Base-by-base conservation (phyloP, 2,888 invertebrate genomes). In the Brenthis hecate region DNA sequence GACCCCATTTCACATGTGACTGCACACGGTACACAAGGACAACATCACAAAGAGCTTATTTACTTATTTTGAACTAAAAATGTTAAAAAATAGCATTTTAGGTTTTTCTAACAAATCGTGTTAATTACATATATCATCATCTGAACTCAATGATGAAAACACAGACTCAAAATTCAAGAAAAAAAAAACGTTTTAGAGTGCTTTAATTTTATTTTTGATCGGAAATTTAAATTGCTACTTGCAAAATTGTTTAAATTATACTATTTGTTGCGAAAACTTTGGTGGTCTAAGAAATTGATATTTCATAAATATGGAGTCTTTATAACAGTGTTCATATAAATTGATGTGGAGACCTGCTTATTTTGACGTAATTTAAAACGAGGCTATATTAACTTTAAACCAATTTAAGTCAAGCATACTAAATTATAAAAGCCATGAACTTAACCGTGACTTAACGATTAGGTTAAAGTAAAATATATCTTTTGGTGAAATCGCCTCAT, bases 1-100 rank as follows among this genome's bases (percentile, higher is more conserved):
- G 65, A 53, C 65, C 66, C 54, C 13, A 32, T 60, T 66, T 55
- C 19, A 43, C 54, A 54, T 54, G 54, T 60, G 36, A 61, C 67
- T 66, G 60, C 53, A 13, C 66, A 55, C 28, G n/a, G n/a, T 51
- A 32, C 6, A 5, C 16, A n/a, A 47, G 47, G 8, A 57, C 47
- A 48, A 58, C 2, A 43, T 43, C 11, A 43, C 8, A 11, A 43
- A 43, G 36, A 43, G 2, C 11, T 43, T 11, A 11, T 43, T 11
- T 43, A 43, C 11, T 3, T 28, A 28, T 28, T 28, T 43, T 43
- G 36, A 43, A 43, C 36, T 43, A 43, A 11, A 43, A 43, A 43
- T 43, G 11, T 8, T 43, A 43, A 43, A 43, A 11, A 11, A 11
- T 43, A 36, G 1, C 11, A 43, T 43, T 43, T 43, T 11, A 43